A percentile compares a stretch with the other conserved stretches of the same genome.
phyloP scores from a whole-genome alignment of 2,888 invertebrate species.

The Trachelus troglodyta region DNA sequence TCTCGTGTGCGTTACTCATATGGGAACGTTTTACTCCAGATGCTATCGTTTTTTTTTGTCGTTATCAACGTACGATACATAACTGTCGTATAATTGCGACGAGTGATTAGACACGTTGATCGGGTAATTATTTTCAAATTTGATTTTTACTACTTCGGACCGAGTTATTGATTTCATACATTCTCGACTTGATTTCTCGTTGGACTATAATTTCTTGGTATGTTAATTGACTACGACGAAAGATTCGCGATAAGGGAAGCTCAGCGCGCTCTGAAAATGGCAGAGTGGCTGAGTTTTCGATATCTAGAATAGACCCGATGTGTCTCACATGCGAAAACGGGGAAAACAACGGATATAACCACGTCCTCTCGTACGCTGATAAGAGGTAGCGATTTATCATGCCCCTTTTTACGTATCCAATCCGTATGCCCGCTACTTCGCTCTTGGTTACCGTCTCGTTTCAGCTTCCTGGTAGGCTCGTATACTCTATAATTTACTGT shows the following conservation, averaged over 20 bases:
- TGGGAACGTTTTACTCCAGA: conserved; percentile 4
- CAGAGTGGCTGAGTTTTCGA: not conserved
- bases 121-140: not conserved
- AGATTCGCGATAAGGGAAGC: not conserved
- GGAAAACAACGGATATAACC: not conserved
- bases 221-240: not conserved
- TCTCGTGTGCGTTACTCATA: not conserved
- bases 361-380: not conserved
- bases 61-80: not conserved
- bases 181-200: not conserved
- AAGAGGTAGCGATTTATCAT: not conserved
- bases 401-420: not conserved
- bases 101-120: not conserved
- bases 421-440: not conserved
- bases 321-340: not conserved
- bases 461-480: not conserved
- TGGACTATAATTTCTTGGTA: not conserved
- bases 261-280: not conserved
- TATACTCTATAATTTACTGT: not conserved
- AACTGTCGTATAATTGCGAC: not conserved
- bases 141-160: not conserved
- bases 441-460: not conserved
- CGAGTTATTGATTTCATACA: too few relatives aligned
- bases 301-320: not conserved
- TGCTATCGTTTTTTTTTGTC: conserved; percentile 5